Evolutionary conservation across 2,888 invertebrate genomes (phyloP).

Genomic region (Argynnis bischoffii): DNA sequence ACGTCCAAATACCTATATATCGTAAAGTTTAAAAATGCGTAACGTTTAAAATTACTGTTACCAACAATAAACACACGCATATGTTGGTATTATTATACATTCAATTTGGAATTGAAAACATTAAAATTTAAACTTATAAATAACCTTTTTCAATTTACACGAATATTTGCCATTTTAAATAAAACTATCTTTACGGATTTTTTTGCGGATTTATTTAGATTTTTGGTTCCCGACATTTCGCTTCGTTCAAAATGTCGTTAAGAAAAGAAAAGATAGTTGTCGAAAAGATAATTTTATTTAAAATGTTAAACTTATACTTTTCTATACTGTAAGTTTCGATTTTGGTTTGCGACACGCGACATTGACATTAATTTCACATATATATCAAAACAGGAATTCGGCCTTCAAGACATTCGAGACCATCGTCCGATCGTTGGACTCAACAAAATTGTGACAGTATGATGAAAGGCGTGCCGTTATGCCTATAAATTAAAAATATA

Average conservation of each 20-base stretch:
- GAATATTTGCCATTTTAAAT: no score
- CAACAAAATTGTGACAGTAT: conserved; percentile 10
- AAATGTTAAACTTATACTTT: neutral
- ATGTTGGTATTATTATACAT: no score
- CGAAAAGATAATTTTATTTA: neutral
- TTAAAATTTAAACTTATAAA: no score
- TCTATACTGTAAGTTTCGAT: neutral
- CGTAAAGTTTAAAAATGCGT: neutral
- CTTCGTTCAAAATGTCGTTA: no score
- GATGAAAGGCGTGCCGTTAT: neutral
- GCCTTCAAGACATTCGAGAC: conserved; percentile 19
- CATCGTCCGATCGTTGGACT: conserved; percentile 5
- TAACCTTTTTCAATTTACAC: no score
- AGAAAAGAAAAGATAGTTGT: no score
- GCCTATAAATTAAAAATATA: neutral
- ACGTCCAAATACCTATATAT: neutral
- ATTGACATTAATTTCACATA: conserved; percentile 21
- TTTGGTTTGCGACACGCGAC: conserved; percentile 10
- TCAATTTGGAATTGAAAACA: no score
- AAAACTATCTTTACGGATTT: no score
- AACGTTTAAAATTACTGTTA: neutral
- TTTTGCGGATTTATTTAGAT: no score
- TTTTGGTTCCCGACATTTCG: no score
- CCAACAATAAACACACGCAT: no score
- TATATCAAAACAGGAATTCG: conserved; percentile 17